phyloP scores from a whole-genome alignment of 2,888 invertebrate genomes.

The Parnassius apollo region DNA sequence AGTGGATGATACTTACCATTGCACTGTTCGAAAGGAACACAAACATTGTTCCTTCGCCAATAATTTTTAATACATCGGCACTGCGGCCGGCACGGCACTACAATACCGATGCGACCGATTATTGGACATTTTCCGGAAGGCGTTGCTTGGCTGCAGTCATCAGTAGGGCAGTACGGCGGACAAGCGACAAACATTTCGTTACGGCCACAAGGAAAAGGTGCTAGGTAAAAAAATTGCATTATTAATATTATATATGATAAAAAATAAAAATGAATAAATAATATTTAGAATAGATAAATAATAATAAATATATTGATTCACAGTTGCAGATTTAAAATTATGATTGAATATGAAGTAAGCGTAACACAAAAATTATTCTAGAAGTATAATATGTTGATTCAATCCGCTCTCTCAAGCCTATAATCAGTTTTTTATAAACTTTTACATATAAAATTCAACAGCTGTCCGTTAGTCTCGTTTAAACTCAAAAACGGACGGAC shows the following conservation, averaged over 20 bases:
- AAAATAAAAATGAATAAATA: too few species aligned
- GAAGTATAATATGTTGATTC: too few species aligned
- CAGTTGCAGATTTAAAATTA: too few species aligned
- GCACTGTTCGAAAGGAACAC: slow-evolving; percentile 48
- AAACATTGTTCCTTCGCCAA: slow-evolving; percentile 43
- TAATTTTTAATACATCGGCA: slow-evolving; percentile 46
- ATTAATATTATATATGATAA: background rate
- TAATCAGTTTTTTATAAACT: too few species aligned
- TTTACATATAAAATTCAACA: too few species aligned
- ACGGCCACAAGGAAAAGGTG: slow-evolving; percentile 40
- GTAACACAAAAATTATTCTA: too few species aligned
- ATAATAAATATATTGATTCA: too few species aligned
- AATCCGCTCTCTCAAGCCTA: too few species aligned
- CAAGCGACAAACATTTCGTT: slow-evolving; percentile 47
- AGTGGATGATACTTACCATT: slow-evolving; percentile 35
- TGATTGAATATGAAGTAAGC: too few species aligned
- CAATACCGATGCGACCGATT: slow-evolving; percentile 35
- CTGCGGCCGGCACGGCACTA: slow-evolving; percentile 36
- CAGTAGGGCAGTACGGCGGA: slow-evolving; percentile 45
- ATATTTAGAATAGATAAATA: too few species aligned
- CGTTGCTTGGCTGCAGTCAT: slow-evolving; percentile 43
- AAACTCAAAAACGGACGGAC: too few species aligned
- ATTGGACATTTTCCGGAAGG: slow-evolving; percentile 40
- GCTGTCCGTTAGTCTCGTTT: too few species aligned
- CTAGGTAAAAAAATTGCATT: slow-evolving; percentile 33